These are phyloP conservation scores for Zosterops lateralis DNA, from an alignment of 2,113 vertebrate genomes.

Conservation along the genomic window DNA sequence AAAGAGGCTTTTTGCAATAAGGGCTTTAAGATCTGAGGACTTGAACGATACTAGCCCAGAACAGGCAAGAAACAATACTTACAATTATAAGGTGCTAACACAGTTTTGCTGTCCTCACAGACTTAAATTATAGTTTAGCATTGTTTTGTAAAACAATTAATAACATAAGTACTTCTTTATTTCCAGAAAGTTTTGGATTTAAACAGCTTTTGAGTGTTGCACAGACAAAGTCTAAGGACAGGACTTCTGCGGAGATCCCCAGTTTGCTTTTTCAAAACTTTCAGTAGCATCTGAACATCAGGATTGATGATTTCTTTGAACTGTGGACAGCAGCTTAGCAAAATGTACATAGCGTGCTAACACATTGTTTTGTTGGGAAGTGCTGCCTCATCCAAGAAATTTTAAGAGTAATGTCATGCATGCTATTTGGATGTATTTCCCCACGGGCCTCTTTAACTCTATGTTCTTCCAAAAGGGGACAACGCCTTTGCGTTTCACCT, in stretches of 20 bases:
- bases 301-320: conserved; percentile 10
- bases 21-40: background rate
- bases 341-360: background rate
- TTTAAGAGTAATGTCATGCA: background rate
- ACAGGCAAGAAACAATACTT: background rate
- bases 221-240: background rate
- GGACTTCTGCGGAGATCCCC: background rate
- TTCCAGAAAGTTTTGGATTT: background rate
- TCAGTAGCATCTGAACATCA: background rate
- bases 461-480: background rate
- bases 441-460: background rate
- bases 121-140: background rate
- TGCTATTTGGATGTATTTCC: background rate
- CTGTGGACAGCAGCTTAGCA: background rate
- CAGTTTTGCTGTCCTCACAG: background rate
- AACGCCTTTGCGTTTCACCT: conserved; percentile 7
- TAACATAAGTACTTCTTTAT: background rate
- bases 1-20: conserved; percentile 46
- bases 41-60: background rate
- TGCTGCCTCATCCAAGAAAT: background rate
- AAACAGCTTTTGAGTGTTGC: background rate
- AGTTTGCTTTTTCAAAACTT: background rate
- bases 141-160: background rate
- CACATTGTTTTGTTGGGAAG: background rate
- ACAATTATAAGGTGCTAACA: background rate